Evolutionary conservation across 2,113 vertebrate species (phyloP), one percentile per base, ranked within the genome.

Genomic region (Castor canadensis): DNA sequence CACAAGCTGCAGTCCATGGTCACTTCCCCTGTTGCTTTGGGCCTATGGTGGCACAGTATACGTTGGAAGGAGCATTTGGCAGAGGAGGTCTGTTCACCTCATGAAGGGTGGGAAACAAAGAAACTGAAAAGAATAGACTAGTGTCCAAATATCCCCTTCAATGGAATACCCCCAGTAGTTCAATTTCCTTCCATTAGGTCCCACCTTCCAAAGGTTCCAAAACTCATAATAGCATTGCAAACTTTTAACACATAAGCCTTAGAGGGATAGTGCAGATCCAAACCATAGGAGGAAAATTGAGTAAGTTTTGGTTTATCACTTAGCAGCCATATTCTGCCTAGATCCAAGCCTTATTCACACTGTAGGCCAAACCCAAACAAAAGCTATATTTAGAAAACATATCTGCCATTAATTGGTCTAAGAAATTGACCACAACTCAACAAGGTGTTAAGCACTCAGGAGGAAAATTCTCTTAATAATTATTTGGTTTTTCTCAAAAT

Each of bases 11-110:
- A 26, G 35, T 62, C 20, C 26, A 9, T 62, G n/a, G 35, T 28
- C 9, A 11, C 6, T 60, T 5, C 0, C 9, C 47, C 32, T 45
- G 24, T 28, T 43, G 13, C 17, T 85, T 92, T n/a, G 32, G 28
- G 13, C 20, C 16, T 12, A 0, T 10, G 3, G 4, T 62, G 54
- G 24, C 17, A 15, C 24, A 47, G 38, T 45, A 15, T 6, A 10
- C 47, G 30, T 24, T 5, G 9, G 26, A 11, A 26, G 5, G 1
- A 62, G 4, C 6, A 72, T 15, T 38, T 45, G 30, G 17, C 17
- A 40, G 20, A 35, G 12, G 1, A 40, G 6, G 16, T 13, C 56
- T 76, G 1, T 24, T 92, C 35, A 72, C 6, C 17, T 38, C 26
- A 54, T 9, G 4, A 11, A 13, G 66, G 15, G 16, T 22, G 20